These are phyloP conservation scores for Drosophila antonietae DNA, from an alignment of 2,888 invertebrate species.

Conservation along the genomic window DNA sequence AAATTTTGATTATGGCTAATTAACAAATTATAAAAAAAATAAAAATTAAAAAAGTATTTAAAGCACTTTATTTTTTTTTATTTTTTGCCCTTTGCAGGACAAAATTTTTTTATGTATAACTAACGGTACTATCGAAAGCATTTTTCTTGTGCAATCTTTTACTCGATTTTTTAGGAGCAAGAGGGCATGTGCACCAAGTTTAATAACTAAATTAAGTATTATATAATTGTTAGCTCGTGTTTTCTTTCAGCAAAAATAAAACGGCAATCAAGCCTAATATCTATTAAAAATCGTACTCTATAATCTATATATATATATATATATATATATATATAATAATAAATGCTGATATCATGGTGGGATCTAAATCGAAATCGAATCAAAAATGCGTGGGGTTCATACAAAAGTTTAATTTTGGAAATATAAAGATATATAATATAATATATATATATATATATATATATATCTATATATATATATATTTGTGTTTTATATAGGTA, in stretches of 20 bases:
- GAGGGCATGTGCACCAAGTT: conserved; percentile 38
- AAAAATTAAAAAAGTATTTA: conserved; percentile 5
- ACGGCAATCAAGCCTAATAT: conserved; percentile 49
- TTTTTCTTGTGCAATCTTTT: conserved; percentile 31
- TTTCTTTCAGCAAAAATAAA: conserved; percentile 32
- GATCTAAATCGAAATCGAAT: conserved; percentile 56
- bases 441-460: conserved; percentile 19
- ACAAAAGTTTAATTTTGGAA: conserved; percentile 45
- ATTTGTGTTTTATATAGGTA: conserved; percentile 16
- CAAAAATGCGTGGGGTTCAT: conserved; percentile 52
- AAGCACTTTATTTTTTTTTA: background rate
- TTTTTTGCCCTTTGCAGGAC: conserved; percentile 17
- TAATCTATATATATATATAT: conserved; percentile 18
- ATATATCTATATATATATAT: background rate
- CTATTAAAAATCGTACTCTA: background rate
- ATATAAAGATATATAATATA: conserved; percentile 36
- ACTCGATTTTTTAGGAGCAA: conserved; percentile 7
- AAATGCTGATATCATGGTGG: conserved; percentile 51
- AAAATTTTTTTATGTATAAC: conserved; percentile 48
- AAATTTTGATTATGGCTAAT: no score
- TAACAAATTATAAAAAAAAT: background rate
- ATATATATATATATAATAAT: conserved; percentile 13
- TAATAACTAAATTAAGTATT: conserved; percentile 30
- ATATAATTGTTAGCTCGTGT: conserved; percentile 38
- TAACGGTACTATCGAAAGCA: conserved; percentile 48